A percentile compares a stretch with the other conserved stretches of the same genome.
These are phyloP conservation scores for Panthera uncia DNA, from an alignment of 2,113 vertebrate genomes.

Conservation along the genomic window DNA sequence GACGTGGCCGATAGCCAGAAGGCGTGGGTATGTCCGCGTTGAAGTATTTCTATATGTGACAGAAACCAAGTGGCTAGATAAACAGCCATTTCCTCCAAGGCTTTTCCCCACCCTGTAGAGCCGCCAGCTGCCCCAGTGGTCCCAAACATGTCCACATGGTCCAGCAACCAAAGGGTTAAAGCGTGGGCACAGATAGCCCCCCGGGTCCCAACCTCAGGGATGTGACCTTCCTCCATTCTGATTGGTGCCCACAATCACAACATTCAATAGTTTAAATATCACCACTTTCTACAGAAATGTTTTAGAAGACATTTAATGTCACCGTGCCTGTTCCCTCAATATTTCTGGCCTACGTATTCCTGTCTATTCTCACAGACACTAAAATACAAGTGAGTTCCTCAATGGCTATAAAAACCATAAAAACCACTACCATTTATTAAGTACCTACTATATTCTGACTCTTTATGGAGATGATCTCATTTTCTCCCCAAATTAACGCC, in stretches of 20 bases:
- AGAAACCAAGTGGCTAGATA: background rate
- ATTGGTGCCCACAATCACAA: background rate
- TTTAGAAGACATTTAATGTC: background rate
- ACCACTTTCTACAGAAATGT: background rate
- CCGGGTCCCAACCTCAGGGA: background rate
- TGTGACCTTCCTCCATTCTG: background rate
- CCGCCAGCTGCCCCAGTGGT: background rate
- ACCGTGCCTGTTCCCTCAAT: background rate
- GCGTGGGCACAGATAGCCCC: background rate
- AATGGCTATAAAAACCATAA: background rate
- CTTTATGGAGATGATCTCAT: background rate
- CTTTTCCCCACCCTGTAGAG: background rate
- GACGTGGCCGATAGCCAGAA: background rate
- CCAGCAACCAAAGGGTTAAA: background rate
- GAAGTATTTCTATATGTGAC: background rate
- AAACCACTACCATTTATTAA: background rate
- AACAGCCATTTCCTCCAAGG: background rate
- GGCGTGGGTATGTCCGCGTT: background rate
- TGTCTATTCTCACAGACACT: background rate
- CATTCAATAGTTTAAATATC: background rate
- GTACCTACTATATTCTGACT: background rate
- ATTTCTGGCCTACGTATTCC: background rate
- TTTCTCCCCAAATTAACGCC: background rate
- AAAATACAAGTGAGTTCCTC: background rate
- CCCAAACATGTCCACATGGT: background rate